A percentile compares a stretch with the other conserved stretches of the same genome.
These are phyloP conservation scores for Platycnemis pennipes DNA, from an alignment of 2,888 invertebrate genomes.

Conservation along the genomic window DNA sequence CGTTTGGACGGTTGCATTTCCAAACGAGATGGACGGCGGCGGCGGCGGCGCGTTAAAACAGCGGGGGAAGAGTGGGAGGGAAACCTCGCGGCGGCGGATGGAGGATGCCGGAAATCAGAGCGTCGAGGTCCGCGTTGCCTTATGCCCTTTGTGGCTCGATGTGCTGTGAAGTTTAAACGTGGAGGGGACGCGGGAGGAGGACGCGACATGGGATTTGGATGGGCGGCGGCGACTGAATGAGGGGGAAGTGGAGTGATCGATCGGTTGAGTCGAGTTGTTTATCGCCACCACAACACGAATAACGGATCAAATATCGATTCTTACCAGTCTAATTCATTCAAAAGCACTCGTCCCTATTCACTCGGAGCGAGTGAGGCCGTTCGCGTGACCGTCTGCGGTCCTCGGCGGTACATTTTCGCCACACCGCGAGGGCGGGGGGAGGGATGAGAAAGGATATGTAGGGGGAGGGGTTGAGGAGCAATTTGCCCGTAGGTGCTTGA, in stretches of 20 bases:
- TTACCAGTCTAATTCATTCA: conserved; percentile 50
- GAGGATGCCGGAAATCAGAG: neutral
- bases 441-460: neutral
- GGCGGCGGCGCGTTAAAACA: too few species aligned
- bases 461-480: neutral
- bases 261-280: neutral
- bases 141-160: neutral
- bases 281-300: conserved; percentile 31
- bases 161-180: too few species aligned
- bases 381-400: neutral
- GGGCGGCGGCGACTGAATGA: neutral
- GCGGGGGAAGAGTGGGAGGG: neutral
- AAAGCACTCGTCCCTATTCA: too few species aligned
- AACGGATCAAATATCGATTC: conserved; percentile 46
- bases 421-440: neutral
- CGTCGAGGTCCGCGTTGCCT: neutral
- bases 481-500: neutral
- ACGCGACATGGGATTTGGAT: too few species aligned
- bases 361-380: neutral
- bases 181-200: neutral
- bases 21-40: too few species aligned
- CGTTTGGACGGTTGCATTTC: too few species aligned
- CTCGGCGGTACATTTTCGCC: neutral
- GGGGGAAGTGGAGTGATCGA: conserved; percentile 1
- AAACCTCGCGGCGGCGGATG: neutral